These are phyloP conservation scores for Heliconius cydno DNA, from an alignment of 2,888 invertebrate genomes.

Conservation along the genomic window DNA sequence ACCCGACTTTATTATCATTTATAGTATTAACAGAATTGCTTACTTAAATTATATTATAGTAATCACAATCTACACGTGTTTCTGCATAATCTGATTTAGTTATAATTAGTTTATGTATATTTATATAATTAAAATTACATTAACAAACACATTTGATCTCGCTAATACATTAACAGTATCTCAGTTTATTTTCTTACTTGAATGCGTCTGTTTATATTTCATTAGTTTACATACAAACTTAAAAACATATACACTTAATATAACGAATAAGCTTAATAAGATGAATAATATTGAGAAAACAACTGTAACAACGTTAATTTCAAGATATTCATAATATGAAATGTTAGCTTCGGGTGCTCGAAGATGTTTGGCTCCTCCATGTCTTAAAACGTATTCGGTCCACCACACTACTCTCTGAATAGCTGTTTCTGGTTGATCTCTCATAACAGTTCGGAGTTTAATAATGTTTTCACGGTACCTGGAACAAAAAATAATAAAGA, in stretches of 20 bases:
- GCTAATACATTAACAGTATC: not conserved
- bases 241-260: not conserved
- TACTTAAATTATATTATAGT: not conserved
- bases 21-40: not conserved
- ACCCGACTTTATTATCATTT: not conserved
- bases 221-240: constrained; percentile 1
- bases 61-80: not conserved
- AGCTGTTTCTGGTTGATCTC: constrained; percentile 64
- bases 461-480: constrained; percentile 55
- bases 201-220: not conserved
- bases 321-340: constrained; percentile 46
- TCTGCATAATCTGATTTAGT: not conserved
- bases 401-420: constrained; percentile 75
- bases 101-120: not conserved
- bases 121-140: not conserved
- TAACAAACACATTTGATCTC: not conserved
- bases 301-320: constrained; percentile 22
- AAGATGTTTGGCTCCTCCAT: constrained; percentile 64
- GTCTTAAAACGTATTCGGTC: constrained; percentile 68
- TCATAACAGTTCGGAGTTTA: constrained; percentile 55
- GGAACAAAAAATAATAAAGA: constrained; percentile 28
- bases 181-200: constrained; percentile 21
- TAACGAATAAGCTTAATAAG: not conserved
- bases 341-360: constrained; percentile 60
- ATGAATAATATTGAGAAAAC: not conserved